phyloP scores from a whole-genome alignment of 2,888 invertebrate species.

The Noctua comes region DNA sequence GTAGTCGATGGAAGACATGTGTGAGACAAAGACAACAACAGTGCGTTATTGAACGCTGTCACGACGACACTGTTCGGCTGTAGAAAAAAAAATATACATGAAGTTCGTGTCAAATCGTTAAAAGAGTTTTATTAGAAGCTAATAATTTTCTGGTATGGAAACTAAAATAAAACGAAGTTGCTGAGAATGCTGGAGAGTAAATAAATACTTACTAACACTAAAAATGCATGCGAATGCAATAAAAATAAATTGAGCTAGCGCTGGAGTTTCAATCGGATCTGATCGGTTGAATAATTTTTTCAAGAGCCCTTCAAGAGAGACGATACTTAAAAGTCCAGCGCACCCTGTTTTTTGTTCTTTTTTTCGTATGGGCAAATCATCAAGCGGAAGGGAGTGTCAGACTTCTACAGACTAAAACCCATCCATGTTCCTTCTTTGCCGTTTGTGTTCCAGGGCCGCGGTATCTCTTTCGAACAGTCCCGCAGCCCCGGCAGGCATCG shows the following conservation, averaged over 20 bases:
- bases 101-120: background rate
- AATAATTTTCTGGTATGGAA: background rate
- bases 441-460: no score
- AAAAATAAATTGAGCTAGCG: background rate
- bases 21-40: background rate
- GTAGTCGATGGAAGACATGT: background rate
- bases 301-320: background rate
- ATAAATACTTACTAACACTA: background rate
- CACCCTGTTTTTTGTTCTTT: no score
- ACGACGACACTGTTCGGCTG: background rate
- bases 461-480: no score
- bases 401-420: no score
- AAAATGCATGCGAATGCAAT: background rate
- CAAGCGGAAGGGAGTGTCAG: no score
- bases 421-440: no score
- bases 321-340: background rate
- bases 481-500: no score
- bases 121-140: no score
- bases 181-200: background rate
- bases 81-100: background rate
- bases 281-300: background rate
- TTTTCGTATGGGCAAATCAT: no score
- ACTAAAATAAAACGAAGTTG: background rate
- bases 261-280: background rate
- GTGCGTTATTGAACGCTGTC: background rate